phyloP scores from a whole-genome alignment of 64 coral and sea anemone species.

The Dendrophyllia cribrosa region DNA sequence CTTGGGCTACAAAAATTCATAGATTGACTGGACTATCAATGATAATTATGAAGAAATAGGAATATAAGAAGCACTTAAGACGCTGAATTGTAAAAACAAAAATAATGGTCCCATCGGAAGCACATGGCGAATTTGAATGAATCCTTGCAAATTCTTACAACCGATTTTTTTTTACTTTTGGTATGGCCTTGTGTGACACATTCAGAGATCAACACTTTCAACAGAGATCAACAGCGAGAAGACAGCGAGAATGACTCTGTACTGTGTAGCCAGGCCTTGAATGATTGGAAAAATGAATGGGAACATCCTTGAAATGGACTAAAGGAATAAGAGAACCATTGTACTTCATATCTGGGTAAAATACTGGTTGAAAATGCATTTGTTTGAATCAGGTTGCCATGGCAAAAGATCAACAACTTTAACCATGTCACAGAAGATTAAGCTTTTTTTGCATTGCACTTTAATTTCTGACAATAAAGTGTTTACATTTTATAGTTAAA shows the following conservation, averaged over 20 bases:
- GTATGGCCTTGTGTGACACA: background rate
- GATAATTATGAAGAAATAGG: too few species aligned
- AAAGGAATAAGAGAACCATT: background rate
- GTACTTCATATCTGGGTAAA: background rate
- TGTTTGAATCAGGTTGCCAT: too few species aligned
- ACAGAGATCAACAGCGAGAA: too few species aligned
- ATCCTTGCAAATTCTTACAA: background rate
- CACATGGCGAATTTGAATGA: background rate
- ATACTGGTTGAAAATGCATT: background rate
- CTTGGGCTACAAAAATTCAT: too few species aligned
- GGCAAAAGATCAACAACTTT: too few species aligned
- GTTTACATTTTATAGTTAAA: background rate
- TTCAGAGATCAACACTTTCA: background rate
- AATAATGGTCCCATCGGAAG: conserved; percentile 1
- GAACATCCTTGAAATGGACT: too few species aligned
- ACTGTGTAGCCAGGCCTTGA: background rate
- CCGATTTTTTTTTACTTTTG: background rate
- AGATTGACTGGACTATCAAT: too few species aligned
- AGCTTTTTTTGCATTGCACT: too few species aligned
- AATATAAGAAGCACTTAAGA: too few species aligned
- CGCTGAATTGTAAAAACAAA: background rate
- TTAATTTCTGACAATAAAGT: background rate
- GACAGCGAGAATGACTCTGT: too few species aligned
- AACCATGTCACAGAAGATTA: too few species aligned
- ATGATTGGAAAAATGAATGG: background rate